Evolutionary conservation across 2,113 vertebrate species (phyloP).

Genomic region (Vombatus ursinus): DNA sequence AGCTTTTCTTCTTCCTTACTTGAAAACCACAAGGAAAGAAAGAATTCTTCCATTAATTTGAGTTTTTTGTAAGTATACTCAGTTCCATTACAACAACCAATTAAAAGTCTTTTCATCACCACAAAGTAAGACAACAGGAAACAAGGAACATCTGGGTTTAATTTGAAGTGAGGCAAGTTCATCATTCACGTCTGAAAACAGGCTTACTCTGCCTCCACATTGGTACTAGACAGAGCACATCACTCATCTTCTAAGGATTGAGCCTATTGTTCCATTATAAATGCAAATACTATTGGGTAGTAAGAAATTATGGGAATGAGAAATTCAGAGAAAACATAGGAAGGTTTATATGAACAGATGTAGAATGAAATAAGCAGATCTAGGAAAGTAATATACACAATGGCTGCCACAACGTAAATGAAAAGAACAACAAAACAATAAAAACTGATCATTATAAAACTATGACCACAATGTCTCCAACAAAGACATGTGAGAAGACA

Average conservation of each 20-base stretch:
- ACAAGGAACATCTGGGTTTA: not conserved
- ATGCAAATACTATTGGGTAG: not conserved
- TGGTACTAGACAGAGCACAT: not conserved
- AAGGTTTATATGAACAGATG: not conserved
- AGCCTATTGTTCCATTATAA: not conserved
- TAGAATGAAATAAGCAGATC: not conserved
- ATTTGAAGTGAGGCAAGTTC: not conserved
- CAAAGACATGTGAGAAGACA: not conserved
- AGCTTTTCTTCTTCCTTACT: no score
- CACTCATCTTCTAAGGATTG: not conserved
- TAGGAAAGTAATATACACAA: not conserved
- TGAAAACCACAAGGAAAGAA: no score
- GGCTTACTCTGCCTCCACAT: not conserved
- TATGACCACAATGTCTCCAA: not conserved
- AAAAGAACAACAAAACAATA: not conserved
- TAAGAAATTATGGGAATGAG: not conserved
- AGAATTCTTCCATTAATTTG: not conserved
- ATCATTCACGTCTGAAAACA: not conserved
- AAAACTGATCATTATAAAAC: not conserved
- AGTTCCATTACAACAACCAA: not conserved
- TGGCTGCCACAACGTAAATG: not conserved
- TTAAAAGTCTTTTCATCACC: not conserved
- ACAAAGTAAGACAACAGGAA: not conserved
- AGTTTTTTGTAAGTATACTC: not conserved
- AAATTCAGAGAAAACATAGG: not conserved